Percentiles rank a stretch among this genome's conserved stretches.
phyloP scores from a whole-genome alignment of 2,888 invertebrate genomes.

The Rhimphoctona megacephalus region DNA sequence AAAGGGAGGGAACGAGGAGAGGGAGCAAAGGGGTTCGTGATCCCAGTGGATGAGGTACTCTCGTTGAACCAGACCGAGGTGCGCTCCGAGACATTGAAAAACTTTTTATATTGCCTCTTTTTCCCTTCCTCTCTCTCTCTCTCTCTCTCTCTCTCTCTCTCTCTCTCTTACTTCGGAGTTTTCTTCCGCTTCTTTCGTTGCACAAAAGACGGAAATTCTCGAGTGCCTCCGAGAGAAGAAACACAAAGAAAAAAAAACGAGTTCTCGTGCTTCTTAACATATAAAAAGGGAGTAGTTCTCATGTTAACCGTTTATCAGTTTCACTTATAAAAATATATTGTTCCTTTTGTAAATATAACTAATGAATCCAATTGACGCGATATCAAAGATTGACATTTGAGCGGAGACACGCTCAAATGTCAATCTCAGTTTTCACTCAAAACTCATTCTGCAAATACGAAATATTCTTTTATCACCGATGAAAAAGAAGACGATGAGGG shows the following conservation, averaged over 20 bases:
- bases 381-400: not conserved
- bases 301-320: not conserved
- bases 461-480: not conserved
- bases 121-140: not conserved
- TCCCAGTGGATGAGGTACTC: conserved; percentile 8
- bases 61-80: conserved; percentile 22
- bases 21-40: not conserved
- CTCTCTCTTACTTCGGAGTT: not conserved
- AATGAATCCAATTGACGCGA: not conserved
- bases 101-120: conserved; percentile 39
- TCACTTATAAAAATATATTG: not conserved
- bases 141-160: not conserved
- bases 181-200: conserved; percentile 15
- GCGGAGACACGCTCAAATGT: not conserved
- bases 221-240: conserved; percentile 28
- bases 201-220: conserved; percentile 27
- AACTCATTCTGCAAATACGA: conserved; percentile 18
- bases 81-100: conserved; percentile 47
- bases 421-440: conserved; percentile 1
- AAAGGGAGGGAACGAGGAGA: not conserved
- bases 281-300: not conserved
- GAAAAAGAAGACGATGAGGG: not conserved
- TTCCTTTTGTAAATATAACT: not conserved
- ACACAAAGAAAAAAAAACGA: not conserved
- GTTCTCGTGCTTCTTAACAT: not conserved